phyloP scores from a whole-genome alignment of 2,797 vertebrate genomes.

The Gymnopithys bicolor region DNA sequence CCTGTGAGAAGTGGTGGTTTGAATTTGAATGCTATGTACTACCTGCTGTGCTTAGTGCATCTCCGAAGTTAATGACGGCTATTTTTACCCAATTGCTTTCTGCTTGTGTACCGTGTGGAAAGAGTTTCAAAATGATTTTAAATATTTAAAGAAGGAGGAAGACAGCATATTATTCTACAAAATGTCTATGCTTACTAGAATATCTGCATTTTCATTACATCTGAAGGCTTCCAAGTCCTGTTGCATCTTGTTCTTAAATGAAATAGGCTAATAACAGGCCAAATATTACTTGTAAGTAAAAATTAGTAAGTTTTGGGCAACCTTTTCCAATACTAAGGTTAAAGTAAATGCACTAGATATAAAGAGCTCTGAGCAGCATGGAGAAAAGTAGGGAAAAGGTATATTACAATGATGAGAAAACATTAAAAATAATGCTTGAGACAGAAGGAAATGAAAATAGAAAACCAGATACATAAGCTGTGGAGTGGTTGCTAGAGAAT shows the following conservation, averaged over 20 bases:
- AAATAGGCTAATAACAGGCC: background rate
- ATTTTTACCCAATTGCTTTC: conserved; percentile 62
- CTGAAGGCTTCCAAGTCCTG: background rate
- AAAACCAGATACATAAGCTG: background rate
- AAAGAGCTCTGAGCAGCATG: background rate
- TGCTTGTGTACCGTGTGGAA: conserved; percentile 25
- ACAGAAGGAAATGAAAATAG: conserved; percentile 3
- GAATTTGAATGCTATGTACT: conserved; percentile 46
- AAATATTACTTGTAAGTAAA: background rate
- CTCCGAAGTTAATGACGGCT: conserved; percentile 60
- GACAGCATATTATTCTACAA: conserved; percentile 3
- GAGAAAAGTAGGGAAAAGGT: background rate
- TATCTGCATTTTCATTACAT: conserved; percentile 12
- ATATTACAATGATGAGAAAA: background rate
- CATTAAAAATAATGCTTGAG: background rate
- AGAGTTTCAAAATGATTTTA: conserved; percentile 42
- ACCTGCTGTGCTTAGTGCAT: conserved; percentile 47
- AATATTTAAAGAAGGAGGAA: conserved; percentile 55
- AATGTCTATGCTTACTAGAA: background rate
- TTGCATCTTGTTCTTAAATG: background rate
- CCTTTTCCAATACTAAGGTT: background rate
- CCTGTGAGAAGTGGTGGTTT: conserved; percentile 17
- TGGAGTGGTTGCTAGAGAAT: background rate
- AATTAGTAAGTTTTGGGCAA: background rate
- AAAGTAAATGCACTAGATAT: background rate